A percentile compares a stretch with the other conserved stretches of the same genome.
Evolutionary conservation across 1,140 invertebrate species (phyloP).

Genomic region (Cepaea nemoralis): DNA sequence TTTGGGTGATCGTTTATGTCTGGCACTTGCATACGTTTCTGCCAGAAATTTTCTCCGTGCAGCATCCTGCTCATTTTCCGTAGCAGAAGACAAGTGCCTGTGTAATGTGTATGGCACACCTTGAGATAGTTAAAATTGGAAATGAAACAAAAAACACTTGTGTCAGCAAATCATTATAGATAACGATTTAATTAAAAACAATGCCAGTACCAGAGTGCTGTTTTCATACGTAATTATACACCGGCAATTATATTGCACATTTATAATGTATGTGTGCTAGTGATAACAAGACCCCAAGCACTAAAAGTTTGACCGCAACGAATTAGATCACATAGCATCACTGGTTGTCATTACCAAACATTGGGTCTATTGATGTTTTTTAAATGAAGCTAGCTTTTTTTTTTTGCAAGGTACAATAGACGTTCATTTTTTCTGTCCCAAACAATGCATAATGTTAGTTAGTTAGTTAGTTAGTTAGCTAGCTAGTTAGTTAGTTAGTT

Average conservation of each 20-base stretch:
- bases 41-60: conserved; percentile 24
- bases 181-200: not conserved
- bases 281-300: not conserved
- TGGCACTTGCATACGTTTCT: conserved; percentile 58
- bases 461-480: no score
- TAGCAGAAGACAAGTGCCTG: not conserved
- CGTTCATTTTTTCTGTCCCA: no score
- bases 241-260: not conserved
- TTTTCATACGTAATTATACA: not conserved
- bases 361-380: no score
- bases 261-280: not conserved
- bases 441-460: no score
- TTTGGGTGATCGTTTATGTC: conserved; percentile 38
- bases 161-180: not conserved
- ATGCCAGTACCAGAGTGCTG: not conserved
- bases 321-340: no score
- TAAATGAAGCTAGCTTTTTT: no score
- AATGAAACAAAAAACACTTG: not conserved
- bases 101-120: not conserved
- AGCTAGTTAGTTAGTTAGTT: no score
- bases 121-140: not conserved
- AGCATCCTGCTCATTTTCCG: not conserved
- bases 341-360: no score
- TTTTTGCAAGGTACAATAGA: no score
- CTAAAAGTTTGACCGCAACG: no score